Evolutionary conservation across 2,797 vertebrate species (phyloP).

Genomic region (Danio tinwini): DNA sequence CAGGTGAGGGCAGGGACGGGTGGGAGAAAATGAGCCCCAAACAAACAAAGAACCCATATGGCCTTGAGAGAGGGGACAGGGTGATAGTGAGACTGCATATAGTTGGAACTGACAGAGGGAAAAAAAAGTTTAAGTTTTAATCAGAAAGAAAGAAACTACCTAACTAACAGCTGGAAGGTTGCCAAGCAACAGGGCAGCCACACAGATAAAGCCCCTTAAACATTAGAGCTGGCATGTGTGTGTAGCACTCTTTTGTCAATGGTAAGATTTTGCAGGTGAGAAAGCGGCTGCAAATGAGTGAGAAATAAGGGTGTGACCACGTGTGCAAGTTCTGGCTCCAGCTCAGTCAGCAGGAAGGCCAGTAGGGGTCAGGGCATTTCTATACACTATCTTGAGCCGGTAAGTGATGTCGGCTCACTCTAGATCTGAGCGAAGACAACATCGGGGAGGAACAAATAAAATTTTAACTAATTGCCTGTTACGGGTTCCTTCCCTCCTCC

Average conservation of each 20-base stretch:
- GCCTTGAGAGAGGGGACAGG: conserved; percentile 14
- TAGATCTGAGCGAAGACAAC: conserved; percentile 39
- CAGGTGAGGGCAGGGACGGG: conserved; percentile 52
- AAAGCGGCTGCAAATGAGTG: conserved; percentile 11
- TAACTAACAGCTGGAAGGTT: conserved; percentile 74
- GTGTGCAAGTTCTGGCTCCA: conserved; percentile 6
- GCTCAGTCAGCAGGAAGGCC: conserved; percentile 39
- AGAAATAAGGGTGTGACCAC: conserved; percentile 14
- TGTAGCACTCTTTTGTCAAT: not conserved
- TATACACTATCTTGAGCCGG: conserved; percentile 55
- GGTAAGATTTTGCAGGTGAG: conserved; percentile 6
- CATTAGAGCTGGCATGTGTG: conserved; percentile 5
- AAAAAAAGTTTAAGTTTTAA: conserved; percentile 17
- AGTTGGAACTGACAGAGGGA: conserved; percentile 5
- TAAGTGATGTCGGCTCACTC: conserved; percentile 55
- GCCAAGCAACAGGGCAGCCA: conserved; percentile 78
- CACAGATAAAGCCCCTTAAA: conserved; percentile 46
- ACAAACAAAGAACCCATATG: conserved; percentile 46
- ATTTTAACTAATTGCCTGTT: conserved; percentile 65
- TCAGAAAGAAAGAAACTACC: conserved; percentile 67
- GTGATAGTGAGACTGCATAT: not conserved
- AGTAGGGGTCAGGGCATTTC: conserved; percentile 60
- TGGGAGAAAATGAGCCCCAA: conserved; percentile 33
- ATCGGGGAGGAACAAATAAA: conserved; percentile 55
- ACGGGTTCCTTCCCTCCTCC: conserved; percentile 46